These are phyloP conservation scores for Actenoides lindsayi DNA, from an alignment of 2,113 vertebrate species.

Conservation along the genomic window DNA sequence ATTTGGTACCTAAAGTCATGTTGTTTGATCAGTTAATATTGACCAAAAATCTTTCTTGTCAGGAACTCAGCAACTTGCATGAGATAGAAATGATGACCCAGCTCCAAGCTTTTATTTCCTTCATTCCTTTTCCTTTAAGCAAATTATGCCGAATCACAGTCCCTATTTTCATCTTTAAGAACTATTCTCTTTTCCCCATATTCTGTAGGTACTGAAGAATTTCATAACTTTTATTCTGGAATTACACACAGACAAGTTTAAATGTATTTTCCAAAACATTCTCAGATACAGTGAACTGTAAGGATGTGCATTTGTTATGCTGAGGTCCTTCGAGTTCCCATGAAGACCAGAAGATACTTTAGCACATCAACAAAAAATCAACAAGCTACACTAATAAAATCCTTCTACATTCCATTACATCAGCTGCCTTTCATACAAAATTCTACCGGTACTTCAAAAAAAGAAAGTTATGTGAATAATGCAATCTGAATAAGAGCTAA, in stretches of 20 bases:
- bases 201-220: background rate
- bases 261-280: background rate
- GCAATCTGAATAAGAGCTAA: background rate
- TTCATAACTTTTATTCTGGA: background rate
- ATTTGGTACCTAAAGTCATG: background rate
- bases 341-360: background rate
- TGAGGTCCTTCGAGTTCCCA: background rate
- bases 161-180: background rate
- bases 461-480: background rate
- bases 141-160: background rate
- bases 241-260: background rate
- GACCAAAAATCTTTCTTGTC: background rate
- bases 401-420: background rate
- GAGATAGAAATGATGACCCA: background rate
- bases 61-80: background rate
- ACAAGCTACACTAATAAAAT: background rate
- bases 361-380: background rate
- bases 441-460: background rate
- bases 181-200: background rate
- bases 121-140: background rate
- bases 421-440: background rate
- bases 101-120: background rate
- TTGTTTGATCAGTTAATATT: background rate
- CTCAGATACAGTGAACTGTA: background rate
- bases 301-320: background rate